Percentiles rank a stretch among this genome's conserved stretches.
These are phyloP conservation scores for Heterocephalus glaber DNA, from an alignment of 2,113 vertebrate genomes.

Conservation along the genomic window DNA sequence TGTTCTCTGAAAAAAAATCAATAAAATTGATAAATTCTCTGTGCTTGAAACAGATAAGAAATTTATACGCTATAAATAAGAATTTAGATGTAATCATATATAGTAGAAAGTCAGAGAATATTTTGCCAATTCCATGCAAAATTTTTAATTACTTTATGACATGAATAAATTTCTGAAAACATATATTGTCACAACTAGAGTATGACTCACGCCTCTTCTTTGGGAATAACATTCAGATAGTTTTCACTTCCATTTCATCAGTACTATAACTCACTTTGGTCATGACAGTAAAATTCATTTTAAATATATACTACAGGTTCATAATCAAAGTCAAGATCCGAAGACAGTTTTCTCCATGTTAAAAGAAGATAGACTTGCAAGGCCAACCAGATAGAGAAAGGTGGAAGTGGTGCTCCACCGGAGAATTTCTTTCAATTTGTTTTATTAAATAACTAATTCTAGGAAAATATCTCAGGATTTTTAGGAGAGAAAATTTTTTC, in stretches of 20 bases:
- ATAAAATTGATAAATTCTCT: neutral
- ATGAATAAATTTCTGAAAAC: neutral
- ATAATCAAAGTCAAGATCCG: neutral
- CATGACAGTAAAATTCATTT: neutral
- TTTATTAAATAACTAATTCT: neutral
- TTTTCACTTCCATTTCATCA: neutral
- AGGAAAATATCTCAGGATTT: neutral
- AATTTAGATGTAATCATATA: neutral
- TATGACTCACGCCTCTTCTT: neutral
- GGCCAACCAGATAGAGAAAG: neutral
- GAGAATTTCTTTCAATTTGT: neutral
- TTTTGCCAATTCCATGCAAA: neutral
- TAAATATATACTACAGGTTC: neutral
- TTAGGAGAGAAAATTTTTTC: neutral
- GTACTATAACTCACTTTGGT: neutral
- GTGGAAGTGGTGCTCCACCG: neutral
- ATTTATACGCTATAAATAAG: neutral
- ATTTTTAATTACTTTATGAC: slow-evolving; percentile 1
- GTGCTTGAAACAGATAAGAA: neutral
- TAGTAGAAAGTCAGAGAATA: neutral
- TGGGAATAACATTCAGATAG: neutral
- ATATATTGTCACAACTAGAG: neutral
- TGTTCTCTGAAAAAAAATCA: neutral
- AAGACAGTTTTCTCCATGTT: neutral
- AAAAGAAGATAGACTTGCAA: neutral